Evolutionary conservation across 2,797 vertebrate genomes (phyloP), one percentile per base, ranked within the genome.

Genomic region (Hoplostethus atlanticus): DNA sequence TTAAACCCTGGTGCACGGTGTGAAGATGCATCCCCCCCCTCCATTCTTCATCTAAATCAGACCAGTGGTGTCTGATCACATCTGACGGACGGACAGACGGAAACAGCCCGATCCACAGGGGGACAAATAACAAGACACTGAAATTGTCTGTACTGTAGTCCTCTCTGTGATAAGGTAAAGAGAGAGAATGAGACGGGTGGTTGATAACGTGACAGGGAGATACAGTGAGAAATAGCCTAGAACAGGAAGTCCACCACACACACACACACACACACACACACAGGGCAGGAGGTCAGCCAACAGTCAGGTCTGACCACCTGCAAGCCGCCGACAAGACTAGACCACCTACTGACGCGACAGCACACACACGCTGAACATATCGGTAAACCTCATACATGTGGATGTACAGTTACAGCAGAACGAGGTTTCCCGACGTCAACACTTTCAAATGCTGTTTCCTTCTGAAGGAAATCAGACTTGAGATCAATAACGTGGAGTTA

Each of bases 251-350:
- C 21, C 21, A 21, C 21, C 44, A 50, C 34, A 46, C 31, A 28
- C 67, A 60, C 52, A 57, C 60, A 52, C 54, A 53, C 60, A 60
- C 38, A 62, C 52, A 74, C 36, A 56, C 30, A 59, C 4, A 61
- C 10, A 66, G 73, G 60, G 44, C 65, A 68, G 74, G 81, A 68
- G 74, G 81, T 87, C 73, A 61, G 82, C 77, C 74, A 56, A 44
- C 77, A 62, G 71, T 70, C 68, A 60, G 74, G 79, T 68, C 61
- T 83, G 85, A 87, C 87, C 84, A 90, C 87, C 84, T 92, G 80
- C 79, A 81, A 77, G 69, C 85, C 80, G 77, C 54, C 74, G 76
- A 80, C 81, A 78, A 82, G 68, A 69, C 56, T 31, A 74, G 88
- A 84, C 91, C 88, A 92, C 88, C 86, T 84, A 88, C 58, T 21